Evolutionary conservation across 2,888 invertebrate genomes (phyloP).

Genomic region (Chalcosyrphus nemorum): DNA sequence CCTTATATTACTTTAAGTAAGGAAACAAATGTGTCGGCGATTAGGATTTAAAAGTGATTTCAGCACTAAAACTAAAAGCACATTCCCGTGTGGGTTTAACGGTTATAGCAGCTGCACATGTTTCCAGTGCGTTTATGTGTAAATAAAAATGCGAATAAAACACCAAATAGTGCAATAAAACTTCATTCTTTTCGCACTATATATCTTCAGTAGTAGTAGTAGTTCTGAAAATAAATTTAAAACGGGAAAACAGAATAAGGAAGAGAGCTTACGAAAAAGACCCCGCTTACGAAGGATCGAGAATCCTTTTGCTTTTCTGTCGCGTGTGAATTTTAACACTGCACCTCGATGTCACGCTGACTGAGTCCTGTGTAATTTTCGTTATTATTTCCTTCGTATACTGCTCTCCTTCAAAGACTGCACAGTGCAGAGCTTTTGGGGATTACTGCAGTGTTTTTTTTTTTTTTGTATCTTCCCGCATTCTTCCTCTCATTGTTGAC

Average conservation of each 20-base stretch:
- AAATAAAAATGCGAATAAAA: not conserved
- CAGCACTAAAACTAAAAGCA: not conserved
- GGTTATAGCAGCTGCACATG: not conserved
- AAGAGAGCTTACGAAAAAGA: not conserved
- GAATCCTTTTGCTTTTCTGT: not conserved
- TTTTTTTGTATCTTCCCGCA: conserved; percentile 14
- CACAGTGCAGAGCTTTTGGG: conserved; percentile 29
- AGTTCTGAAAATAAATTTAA: not conserved
- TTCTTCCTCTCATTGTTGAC: conserved; percentile 18
- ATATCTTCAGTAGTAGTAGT: not conserved
- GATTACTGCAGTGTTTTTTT: conserved; percentile 51
- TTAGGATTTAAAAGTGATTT: not conserved
- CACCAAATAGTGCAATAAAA: conserved; percentile 3
- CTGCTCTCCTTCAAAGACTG: conserved; percentile 13
- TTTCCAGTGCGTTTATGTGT: not conserved
- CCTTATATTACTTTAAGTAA: no score
- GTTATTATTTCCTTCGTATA: conserved; percentile 40
- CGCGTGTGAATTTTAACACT: not conserved
- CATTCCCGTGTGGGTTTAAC: not conserved
- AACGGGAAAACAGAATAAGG: not conserved
- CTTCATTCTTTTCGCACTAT: conserved; percentile 21
- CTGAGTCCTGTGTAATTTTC: conserved; percentile 52
- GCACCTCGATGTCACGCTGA: conserved; percentile 17
- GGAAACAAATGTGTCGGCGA: no score
- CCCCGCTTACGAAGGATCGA: not conserved